Evolutionary conservation across 92 coral and sea anemone genomes (phyloP), one percentile per base, ranked within the genome.

Genomic region (Palythoa grandis): DNA sequence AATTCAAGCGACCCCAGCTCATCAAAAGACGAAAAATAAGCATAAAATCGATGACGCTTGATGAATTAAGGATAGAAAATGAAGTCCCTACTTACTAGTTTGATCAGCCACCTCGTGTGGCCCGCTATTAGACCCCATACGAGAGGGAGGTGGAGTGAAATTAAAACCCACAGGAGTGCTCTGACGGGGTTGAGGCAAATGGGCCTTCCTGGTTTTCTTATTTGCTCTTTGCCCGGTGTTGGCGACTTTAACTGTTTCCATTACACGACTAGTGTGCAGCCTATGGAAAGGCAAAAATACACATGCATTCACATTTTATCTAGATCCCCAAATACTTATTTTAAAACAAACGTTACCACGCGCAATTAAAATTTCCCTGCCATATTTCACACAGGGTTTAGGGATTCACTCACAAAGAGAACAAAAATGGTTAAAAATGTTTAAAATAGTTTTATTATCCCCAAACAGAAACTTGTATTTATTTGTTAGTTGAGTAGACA

Each of bases 191-290:
- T 84, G 84, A 48, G 88, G 72, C 13, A 61, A 29, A 2, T 54
- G 60, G 24, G 63, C 86, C 76, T 86, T 90, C 74, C 83, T 89
- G 54, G 92, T 10, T 66, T 70, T 91, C 60, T 71, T 90, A 5
- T 57, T 69, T 7, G 86, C 86, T 77, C 89, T 89, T 17, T 65
- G 74, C 6, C 90, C 70, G 0, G 92, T 85, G 89, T 96, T 96
- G 69, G 92, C 90, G 22, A 91, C 94, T 53, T 96, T 96, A 4
- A 96, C 99, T 3, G 99, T 95, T 80, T 96, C 92, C 90, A 96
- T 94, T 43, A 96, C 97, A 29, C 99, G 98, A 58, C 91, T 95
- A 19, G 98, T 92, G 91, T 96, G 95, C 82, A 90, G 84, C 82
- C 99, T 96, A 56, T 4, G 86, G 79, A 35, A 14, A n/a, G 48